Conservation (phyloP, 2,888 invertebrate species). For the Diachrysia chrysitis region DNA sequence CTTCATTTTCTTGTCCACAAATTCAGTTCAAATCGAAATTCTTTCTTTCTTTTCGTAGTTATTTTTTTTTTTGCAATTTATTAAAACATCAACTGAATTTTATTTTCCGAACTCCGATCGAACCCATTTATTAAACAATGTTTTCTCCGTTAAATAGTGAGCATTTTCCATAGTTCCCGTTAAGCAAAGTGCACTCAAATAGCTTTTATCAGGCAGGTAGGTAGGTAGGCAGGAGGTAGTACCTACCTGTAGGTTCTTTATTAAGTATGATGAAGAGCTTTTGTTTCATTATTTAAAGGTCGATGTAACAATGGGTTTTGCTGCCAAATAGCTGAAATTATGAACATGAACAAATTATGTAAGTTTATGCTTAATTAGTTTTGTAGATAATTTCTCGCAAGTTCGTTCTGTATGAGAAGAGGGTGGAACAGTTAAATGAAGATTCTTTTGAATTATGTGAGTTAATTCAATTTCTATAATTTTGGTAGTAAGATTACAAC, state of each 20-base stretch:
- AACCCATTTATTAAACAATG: slow-evolving; percentile 11
- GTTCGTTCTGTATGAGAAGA: too few species aligned
- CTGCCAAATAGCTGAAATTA: background rate
- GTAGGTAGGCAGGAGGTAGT: slow-evolving; percentile 12
- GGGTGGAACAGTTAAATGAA: too few species aligned
- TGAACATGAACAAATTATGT: too few species aligned
- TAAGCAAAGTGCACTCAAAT: slow-evolving; percentile 42
- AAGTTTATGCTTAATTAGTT: too few species aligned
- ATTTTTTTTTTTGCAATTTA: background rate
- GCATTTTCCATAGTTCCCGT: slow-evolving; percentile 23
- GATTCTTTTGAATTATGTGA: too few species aligned
- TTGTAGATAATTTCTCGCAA: too few species aligned
- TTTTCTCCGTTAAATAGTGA: slow-evolving; percentile 41
- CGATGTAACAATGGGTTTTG: background rate
- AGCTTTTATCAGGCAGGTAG: slow-evolving; percentile 27
- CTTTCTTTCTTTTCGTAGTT: too few species aligned
- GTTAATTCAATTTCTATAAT: too few species aligned
- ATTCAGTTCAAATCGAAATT: too few species aligned
- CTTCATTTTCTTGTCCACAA: too few species aligned
- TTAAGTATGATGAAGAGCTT: slow-evolving; percentile 14
- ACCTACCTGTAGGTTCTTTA: slow-evolving; percentile 40
- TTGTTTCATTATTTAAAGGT: background rate
- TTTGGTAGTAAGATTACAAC: too few species aligned
- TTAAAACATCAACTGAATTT: background rate
- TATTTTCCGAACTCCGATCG: background rate